phyloP scores from a whole-genome alignment of 1,140 invertebrate genomes.

The Euwallacea similis region DNA sequence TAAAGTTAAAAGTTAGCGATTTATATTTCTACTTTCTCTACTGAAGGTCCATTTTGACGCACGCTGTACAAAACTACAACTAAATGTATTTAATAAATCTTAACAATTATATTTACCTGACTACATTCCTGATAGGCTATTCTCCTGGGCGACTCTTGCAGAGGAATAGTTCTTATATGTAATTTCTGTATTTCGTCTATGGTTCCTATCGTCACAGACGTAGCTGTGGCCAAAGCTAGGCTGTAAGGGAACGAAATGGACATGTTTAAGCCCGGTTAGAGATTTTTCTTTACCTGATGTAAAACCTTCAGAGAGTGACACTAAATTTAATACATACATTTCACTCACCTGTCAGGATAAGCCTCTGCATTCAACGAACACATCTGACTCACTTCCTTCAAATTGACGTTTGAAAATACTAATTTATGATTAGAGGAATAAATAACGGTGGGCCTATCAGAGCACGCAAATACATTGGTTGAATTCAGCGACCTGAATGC shows the following conservation, averaged over 20 bases:
- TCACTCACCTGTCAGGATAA: slow-evolving; percentile 81
- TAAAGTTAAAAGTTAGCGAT: too few species aligned
- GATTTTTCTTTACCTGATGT: background rate
- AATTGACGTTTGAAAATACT: slow-evolving; percentile 98
- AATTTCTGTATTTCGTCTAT: slow-evolving; percentile 99
- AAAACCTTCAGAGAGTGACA: background rate
- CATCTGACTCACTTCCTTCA: slow-evolving; percentile 98
- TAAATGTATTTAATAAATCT: too few species aligned
- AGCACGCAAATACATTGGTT: slow-evolving; percentile 98
- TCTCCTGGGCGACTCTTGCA: slow-evolving; percentile 90
- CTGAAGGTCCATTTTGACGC: too few species aligned
- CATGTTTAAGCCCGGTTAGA: background rate
- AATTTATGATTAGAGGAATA: slow-evolving; percentile 99
- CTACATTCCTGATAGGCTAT: slow-evolving; percentile 95
- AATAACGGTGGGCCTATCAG: slow-evolving; percentile 96
- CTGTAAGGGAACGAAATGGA: slow-evolving; percentile 54
- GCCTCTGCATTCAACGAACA: slow-evolving; percentile 93
- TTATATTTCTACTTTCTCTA: background rate
- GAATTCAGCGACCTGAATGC: slow-evolving; percentile 90
- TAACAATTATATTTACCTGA: slow-evolving; percentile 58
- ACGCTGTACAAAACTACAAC: too few species aligned
- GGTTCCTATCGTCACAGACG: slow-evolving; percentile 92
- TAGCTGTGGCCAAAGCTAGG: slow-evolving; percentile 92
- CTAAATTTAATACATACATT: background rate
- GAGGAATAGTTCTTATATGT: slow-evolving; percentile 91